Base-by-base conservation (phyloP, 2,113 vertebrate genomes). In the Nothoprocta perdicaria region DNA sequence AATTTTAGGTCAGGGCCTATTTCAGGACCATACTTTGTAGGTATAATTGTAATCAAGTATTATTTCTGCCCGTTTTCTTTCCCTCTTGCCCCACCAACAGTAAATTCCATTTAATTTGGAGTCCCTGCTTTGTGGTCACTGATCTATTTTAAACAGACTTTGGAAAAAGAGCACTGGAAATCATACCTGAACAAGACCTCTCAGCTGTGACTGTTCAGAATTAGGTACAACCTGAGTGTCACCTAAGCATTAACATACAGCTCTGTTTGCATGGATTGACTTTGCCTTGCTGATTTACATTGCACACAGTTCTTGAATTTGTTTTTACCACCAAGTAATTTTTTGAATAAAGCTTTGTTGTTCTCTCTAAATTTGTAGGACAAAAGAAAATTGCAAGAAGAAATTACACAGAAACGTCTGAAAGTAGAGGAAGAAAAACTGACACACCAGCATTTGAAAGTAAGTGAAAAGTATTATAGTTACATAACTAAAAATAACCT, bases 391-490 rank as follows among this genome's bases (percentile, higher is more conserved):
- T 97, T 99, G 85, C 99, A 99, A 94, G 99, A 99, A 97, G 98
- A 98, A 97, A 99, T 99, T 71, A 97, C 98, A 85, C 98, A 98
- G 95, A 99, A 99, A 93, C 98, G 98, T 63, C 97, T 98, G 94
- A 97, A 98, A 96, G 98, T 99, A 18, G 99, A 99, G 77, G 99
- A 99, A 90, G 98, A 99, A 95, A 99, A 99, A 96, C 88, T 99
- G 89, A 99, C 98, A 90, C 98, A 99, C 21, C 99, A 99, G 80
- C 98, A 99, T 92, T 97, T 99, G 84, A 99, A 99, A 98, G 99
- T 99, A 97, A 94, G 16, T 76, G 38, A 74, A 89, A 53, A 63
- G 41, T 62, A 29, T 17, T 45, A 62, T 61, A 93, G 81, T 86
- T 86, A 72, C 61, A 52, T 69, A 76, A 69, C 87, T 79, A 81